Evolutionary conservation across 2,888 invertebrate genomes (phyloP), one percentile per base, ranked within the genome.

Genomic region (Gisinianus flammeolus): DNA sequence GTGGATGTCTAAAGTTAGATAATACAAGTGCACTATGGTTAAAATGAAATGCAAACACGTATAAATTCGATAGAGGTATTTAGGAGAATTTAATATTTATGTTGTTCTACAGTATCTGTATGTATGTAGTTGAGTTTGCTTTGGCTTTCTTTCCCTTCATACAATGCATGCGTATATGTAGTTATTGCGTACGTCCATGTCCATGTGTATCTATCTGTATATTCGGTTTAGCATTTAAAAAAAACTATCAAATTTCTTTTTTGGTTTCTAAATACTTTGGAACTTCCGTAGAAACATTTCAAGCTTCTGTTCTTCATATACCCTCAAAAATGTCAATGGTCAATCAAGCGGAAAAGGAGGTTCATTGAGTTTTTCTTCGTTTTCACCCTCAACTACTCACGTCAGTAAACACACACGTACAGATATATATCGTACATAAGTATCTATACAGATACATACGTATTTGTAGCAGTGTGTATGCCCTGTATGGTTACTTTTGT

Each of bases 291-390:
- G 70, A 58, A 33, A 62, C 73, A 73, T 73, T 44, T 73, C 31
- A 31, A 73, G 73, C 73, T 73, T 73, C 73, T 73, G 73, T 62
- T 28, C 24, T 72, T 69, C 69, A 33, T 44, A n/a, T 44, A 44
- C 26, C 24, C 10, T 64, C 28, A 24, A 62, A 73, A 62, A 31
- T 26, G 62, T 62, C 62, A 73, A 62, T 62, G 73, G 33, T 64
- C 73, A 73, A 73, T 73, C 62, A 73, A 33, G 62, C 35, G 26
- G 30, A 73, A 73, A 73, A 56, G 35, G 68, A 44, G 44, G 44
- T 35, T 68, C 68, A 68, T 68, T 68, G 33, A 68, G 44, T 35
- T 68, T 73, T 62, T 24, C 35, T 56, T 35, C 31, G 22, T 28
- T 70, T 26, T 28, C 62, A 28, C 28, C 26, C 26, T 64, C 16